phyloP scores from a whole-genome alignment of 2,888 invertebrate species.

The Serrognathus titanus region DNA sequence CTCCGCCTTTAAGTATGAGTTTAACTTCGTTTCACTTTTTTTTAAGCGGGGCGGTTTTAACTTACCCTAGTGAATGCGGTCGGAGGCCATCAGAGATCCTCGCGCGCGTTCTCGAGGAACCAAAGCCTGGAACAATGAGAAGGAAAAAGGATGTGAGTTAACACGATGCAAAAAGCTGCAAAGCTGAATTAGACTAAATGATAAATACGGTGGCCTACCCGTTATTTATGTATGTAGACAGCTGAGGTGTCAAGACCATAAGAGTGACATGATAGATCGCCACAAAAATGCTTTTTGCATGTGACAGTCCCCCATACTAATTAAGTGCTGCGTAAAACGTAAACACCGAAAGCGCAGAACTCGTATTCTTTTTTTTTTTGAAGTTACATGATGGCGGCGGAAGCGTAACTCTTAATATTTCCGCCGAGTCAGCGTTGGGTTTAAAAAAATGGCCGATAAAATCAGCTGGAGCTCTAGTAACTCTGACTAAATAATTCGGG shows the following conservation, averaged over 20 bases:
- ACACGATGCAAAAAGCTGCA: too few species aligned
- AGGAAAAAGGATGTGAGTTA: too few species aligned
- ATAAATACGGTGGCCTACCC: slow-evolving; percentile 5
- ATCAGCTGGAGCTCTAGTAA: not conserved
- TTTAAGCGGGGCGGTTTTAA: not conserved
- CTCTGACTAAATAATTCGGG: not conserved
- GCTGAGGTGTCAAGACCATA: slow-evolving; percentile 16
- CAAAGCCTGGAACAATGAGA: too few species aligned
- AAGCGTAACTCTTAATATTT: not conserved
- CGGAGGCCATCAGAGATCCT: not conserved
- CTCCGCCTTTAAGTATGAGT: not conserved
- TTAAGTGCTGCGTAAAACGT: not conserved
- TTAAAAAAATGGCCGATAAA: not conserved
- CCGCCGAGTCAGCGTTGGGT: not conserved
- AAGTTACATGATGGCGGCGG: not conserved
- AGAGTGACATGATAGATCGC: slow-evolving; percentile 18
- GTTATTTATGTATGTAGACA: slow-evolving; percentile 9
- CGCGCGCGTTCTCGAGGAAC: too few species aligned
- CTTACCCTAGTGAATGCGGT: not conserved
- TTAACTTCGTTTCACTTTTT: not conserved
- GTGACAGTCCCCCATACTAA: slow-evolving; percentile 9
- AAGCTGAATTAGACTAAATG: not conserved
- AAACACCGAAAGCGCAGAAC: not conserved
- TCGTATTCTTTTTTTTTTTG: not conserved
- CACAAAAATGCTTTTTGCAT: slow-evolving; percentile 14